Conservation (phyloP, 2,888 invertebrate genomes). For the Spilarctia lutea region DNA sequence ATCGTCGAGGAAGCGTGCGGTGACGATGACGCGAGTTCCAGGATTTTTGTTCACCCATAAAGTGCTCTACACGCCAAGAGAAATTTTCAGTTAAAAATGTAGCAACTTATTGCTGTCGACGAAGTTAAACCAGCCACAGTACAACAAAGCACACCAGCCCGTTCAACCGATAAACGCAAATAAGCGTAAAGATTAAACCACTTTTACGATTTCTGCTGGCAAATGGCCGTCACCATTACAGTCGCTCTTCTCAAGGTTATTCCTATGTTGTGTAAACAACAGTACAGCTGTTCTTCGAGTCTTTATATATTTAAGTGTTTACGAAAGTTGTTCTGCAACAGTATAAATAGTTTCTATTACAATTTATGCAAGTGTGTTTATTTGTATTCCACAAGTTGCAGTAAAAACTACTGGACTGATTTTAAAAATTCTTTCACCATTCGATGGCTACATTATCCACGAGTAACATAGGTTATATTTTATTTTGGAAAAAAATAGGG, state of each 20-base stretch:
- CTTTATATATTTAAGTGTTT: neutral
- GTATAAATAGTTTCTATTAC: neutral
- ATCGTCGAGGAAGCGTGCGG: no score
- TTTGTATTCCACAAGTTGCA: constrained; percentile 5
- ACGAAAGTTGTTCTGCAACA: neutral
- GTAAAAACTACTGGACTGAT: no score
- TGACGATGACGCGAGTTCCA: no score
- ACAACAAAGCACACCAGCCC: neutral
- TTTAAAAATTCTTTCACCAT: no score
- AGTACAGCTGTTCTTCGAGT: neutral
- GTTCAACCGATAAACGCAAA: constrained; percentile 12
- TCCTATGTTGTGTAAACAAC: constrained; percentile 7
- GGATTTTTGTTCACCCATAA: no score
- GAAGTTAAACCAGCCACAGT: neutral
- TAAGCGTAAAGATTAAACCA: constrained; percentile 11
- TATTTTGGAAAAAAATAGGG: no score
- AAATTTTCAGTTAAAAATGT: no score
- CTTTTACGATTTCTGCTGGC: constrained; percentile 7
- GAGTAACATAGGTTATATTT: no score
- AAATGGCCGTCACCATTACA: neutral
- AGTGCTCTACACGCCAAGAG: no score
- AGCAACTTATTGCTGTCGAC: no score
- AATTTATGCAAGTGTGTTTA: neutral
- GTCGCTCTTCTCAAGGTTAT: constrained; percentile 23
- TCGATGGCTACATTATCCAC: no score